Base-by-base conservation (phyloP, 1,140 invertebrate genomes). In the Octopus sinensis region DNA sequence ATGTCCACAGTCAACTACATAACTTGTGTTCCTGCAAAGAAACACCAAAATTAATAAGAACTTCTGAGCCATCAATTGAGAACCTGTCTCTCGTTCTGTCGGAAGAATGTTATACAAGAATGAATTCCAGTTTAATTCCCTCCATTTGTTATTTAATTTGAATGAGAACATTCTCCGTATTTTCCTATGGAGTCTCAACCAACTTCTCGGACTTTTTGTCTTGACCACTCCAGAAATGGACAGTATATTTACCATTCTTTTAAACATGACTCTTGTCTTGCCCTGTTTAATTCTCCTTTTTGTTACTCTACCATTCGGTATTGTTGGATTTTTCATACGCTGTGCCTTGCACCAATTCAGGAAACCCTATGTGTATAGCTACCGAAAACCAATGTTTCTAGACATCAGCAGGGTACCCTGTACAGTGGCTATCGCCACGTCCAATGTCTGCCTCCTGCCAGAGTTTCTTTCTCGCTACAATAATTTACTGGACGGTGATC, bases 381-480 rank as follows among this genome's bases (percentile, higher is more conserved):
- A 71, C 56, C 68, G 83, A 80, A 73, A 54, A 77, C 12, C 52
- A 7, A 7, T 79, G 76, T 13, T 54, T 62, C 71, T 54, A 71
- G 7, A 23, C 68, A 43, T 7, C 6, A 79, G 79, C 75, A 23
- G 75, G 6, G 62, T 7, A 17, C 53, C 62, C 78, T 17, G 56
- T n/a, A 71, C 56, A 75, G 86, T 83, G 81, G 79, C 83, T 6
- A 76, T 88, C 23, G 83, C 81, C 4, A 85, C 88, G 53, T 78
- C 82, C 6, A 89, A 89, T 80, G 10, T 87, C 5, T 89, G 88
- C 80, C 81, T 89, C 0, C 62, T 88, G 80, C 85, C 86, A 13
- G 88, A 89, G 82, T 80, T 86, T 73, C 62, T 87, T 5, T 83
- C 87, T 30, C 79, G 85, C 77, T 82, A 85, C 68, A 88, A 89